Conservation (phyloP, 2,888 invertebrate species). For the Epirrhoe alternata region DNA sequence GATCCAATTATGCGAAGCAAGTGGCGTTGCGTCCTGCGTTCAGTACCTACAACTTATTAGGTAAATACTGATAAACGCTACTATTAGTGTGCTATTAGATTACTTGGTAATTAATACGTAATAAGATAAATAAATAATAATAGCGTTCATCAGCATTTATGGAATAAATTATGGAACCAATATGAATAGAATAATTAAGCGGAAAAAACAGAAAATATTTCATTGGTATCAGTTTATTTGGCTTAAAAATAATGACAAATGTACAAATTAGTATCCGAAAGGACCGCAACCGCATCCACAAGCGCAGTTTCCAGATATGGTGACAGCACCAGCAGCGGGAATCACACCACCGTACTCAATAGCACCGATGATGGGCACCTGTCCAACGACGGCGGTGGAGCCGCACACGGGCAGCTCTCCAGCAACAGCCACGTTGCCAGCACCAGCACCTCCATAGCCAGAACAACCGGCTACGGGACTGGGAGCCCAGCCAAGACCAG, state of each 20-base stretch:
- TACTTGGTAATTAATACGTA: too few relatives aligned
- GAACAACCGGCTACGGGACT: constrained; percentile 44
- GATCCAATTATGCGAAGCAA: too few relatives aligned
- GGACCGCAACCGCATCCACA: constrained; percentile 16
- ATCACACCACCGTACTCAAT: constrained; percentile 53
- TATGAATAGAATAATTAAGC: too few relatives aligned
- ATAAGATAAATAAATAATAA: too few relatives aligned
- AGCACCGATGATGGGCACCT: constrained; percentile 54
- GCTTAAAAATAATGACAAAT: background rate
- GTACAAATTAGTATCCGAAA: constrained; percentile 21
- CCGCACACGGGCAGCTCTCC: constrained; percentile 52
- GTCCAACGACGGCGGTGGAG: constrained; percentile 49
- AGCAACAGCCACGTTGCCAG: constrained; percentile 38
- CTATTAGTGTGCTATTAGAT: too few relatives aligned
- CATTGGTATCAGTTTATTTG: background rate
- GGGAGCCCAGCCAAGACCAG: constrained; percentile 11
- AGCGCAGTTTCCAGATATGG: constrained; percentile 42
- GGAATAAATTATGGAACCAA: too few relatives aligned
- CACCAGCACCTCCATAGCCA: constrained; percentile 47
- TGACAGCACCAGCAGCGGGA: constrained; percentile 52
- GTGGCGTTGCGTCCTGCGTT: too few relatives aligned
- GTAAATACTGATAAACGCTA: too few relatives aligned
- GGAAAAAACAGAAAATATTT: background rate
- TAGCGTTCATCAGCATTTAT: too few relatives aligned
- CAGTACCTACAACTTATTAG: too few relatives aligned